Percentiles rank a stretch among this genome's conserved stretches.
phyloP scores from a whole-genome alignment of 2,888 invertebrate genomes.

The Acanthosepion esculentum region DNA sequence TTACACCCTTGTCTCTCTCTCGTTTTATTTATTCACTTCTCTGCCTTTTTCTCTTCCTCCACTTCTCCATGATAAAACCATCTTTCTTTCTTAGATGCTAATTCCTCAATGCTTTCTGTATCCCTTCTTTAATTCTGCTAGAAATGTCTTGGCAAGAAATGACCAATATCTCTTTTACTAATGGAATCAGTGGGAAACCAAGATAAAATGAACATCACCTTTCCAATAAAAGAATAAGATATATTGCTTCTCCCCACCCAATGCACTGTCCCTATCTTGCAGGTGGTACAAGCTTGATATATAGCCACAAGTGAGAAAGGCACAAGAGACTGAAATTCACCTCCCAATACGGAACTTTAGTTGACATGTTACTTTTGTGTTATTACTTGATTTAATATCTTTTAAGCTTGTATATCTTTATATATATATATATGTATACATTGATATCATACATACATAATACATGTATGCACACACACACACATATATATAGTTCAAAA shows the following conservation, averaged over 20 bases:
- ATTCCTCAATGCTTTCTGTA: rapidly evolving
- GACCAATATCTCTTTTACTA: neutral
- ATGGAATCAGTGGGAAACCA: neutral
- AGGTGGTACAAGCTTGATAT: no score
- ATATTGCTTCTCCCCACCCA: no score
- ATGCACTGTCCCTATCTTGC: no score
- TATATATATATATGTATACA: neutral
- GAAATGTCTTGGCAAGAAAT: neutral
- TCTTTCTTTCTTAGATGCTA: no score
- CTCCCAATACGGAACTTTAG: no score
- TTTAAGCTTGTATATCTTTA: neutral
- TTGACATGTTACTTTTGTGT: no score
- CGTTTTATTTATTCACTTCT: no score
- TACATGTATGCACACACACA: neutral
- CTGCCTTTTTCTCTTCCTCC: neutral
- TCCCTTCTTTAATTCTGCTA: neutral
- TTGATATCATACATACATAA: neutral
- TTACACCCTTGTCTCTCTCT: neutral
- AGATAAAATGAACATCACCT: neutral
- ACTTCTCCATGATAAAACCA: neutral
- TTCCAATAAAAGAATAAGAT: no score
- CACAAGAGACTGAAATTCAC: no score
- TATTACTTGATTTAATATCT: no score
- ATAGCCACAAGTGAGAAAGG: no score
- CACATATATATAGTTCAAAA: neutral